Percentiles rank a stretch among this genome's conserved stretches.
Evolutionary conservation across 2,888 invertebrate species (phyloP).

Genomic region (Mylabris sibirica): DNA sequence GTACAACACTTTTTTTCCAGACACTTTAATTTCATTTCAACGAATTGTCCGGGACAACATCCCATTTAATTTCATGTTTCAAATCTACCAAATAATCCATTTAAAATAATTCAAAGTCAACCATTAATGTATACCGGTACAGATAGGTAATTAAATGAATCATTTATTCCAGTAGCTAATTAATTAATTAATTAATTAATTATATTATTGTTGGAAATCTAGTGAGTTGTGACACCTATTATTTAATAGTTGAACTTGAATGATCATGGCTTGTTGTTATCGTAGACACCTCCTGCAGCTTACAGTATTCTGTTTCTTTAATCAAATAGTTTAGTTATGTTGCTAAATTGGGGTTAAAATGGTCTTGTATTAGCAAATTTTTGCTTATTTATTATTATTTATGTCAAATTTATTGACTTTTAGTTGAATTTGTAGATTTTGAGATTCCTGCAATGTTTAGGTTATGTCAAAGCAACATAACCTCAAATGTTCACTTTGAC

Average conservation of each 20-base stretch:
- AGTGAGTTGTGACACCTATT: not conserved
- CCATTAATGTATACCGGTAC: not conserved
- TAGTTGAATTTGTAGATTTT: not conserved
- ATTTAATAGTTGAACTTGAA: not conserved
- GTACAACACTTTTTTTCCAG: slow-evolving; percentile 40
- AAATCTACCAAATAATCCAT: not conserved
- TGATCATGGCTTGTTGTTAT: not conserved
- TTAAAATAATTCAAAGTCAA: not conserved
- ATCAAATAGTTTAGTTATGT: not conserved
- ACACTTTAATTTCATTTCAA: slow-evolving; percentile 36
- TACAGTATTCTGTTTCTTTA: not conserved
- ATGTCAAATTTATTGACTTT: no score
- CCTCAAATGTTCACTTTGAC: not conserved
- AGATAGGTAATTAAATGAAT: not conserved
- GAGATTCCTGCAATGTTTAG: no score
- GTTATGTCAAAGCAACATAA: not conserved
- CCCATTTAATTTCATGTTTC: not conserved
- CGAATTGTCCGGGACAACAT: slow-evolving; percentile 15
- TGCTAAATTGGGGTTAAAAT: no score
- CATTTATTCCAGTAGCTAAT: not conserved
- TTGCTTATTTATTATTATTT: no score
- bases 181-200: not conserved
- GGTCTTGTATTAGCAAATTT: no score
- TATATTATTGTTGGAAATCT: not conserved
- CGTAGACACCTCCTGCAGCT: not conserved